Conservation (phyloP, 2,113 vertebrate genomes). For the Alethe castanea region DNA sequence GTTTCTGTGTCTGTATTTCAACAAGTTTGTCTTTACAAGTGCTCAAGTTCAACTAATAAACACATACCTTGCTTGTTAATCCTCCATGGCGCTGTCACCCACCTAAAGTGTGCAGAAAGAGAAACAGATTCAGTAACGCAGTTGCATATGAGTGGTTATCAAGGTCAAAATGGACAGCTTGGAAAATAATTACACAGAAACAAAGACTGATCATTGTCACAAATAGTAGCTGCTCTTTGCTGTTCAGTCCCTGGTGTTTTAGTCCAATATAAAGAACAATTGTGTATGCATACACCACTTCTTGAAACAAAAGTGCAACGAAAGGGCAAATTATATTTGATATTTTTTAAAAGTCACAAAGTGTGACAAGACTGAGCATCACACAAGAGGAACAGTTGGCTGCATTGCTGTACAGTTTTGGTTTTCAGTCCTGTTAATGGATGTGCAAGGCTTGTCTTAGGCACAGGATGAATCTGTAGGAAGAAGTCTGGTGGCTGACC, state of each 20-base stretch:
- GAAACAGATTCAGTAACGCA: not conserved
- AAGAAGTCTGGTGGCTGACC: not conserved
- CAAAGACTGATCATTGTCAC: not conserved
- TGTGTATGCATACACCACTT: not conserved
- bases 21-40: not conserved
- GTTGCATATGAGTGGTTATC: not conserved
- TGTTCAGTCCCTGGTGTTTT: not conserved
- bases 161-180: slow-evolving; percentile 5
- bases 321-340: not conserved
- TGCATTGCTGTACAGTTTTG: not conserved
- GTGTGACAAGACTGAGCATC: not conserved
- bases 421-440: not conserved
- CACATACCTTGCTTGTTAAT: slow-evolving; percentile 40
- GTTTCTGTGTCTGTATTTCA: not conserved
- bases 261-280: not conserved
- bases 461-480: not conserved
- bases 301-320: not conserved
- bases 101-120: slow-evolving; percentile 16
- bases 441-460: not conserved
- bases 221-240: not conserved
- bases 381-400: not conserved
- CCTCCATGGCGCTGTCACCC: not conserved
- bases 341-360: not conserved
- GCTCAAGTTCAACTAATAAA: not conserved
- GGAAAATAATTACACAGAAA: not conserved